A percentile compares a stretch with the other conserved stretches of the same genome.
phyloP scores from a whole-genome alignment of 2,797 vertebrate genomes.

The Heterohyrax brucei region DNA sequence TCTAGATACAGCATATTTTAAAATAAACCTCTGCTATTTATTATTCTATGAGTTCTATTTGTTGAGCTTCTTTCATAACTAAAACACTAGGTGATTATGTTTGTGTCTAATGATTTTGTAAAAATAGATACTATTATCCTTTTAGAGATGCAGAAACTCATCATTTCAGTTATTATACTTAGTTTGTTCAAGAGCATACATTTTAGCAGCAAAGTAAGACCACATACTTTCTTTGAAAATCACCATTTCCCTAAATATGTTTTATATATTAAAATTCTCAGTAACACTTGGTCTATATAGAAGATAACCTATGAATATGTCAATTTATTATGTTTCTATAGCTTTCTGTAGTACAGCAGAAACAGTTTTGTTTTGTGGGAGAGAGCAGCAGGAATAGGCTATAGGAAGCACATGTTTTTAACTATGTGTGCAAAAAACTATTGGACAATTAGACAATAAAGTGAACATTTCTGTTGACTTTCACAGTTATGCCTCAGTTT shows the following conservation, averaged over 20 bases:
- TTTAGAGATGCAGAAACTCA: slow-evolving; percentile 28
- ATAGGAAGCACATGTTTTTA: slow-evolving; percentile 29
- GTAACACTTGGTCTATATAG: neutral
- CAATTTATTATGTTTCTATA: neutral
- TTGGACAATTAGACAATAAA: neutral
- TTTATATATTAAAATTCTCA: slow-evolving; percentile 26
- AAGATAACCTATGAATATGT: slow-evolving; percentile 5
- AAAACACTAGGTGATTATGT: neutral
- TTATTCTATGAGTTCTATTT: neutral
- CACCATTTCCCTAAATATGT: neutral
- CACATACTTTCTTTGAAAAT: neutral
- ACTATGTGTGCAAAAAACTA: neutral
- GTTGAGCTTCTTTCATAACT: neutral
- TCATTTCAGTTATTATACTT: neutral
- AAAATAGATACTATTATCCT: neutral
- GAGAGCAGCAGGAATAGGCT: neutral
- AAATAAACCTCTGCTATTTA: neutral
- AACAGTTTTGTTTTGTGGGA: neutral
- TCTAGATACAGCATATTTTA: neutral
- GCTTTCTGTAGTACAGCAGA: neutral
- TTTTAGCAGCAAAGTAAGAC: neutral
- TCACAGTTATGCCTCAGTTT: neutral
- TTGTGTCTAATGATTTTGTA: neutral
- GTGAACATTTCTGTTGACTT: slow-evolving; percentile 46
- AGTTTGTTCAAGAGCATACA: slow-evolving; percentile 8